These are phyloP conservation scores for Pemphigus obesinymphae DNA, from an alignment of 1,140 invertebrate genomes.

Conservation along the genomic window DNA sequence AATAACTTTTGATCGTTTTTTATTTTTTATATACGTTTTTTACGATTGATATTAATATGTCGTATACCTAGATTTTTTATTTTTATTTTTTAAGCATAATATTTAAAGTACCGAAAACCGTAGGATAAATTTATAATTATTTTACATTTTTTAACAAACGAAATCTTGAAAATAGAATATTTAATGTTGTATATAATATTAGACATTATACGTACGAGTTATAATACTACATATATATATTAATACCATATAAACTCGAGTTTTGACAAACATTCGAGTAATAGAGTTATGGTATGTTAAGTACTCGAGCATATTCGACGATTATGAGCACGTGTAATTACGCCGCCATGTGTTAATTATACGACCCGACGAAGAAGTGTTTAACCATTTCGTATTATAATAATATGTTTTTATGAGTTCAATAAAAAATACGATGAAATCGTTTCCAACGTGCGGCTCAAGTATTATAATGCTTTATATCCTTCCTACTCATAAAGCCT, in stretches of 20 bases:
- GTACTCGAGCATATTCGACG: neutral
- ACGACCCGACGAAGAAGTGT: neutral
- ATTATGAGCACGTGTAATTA: neutral
- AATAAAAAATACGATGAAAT: constrained; percentile 36
- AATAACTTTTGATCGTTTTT: too few relatives aligned
- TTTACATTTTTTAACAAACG: too few relatives aligned
- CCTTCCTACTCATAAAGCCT: constrained; percentile 32
- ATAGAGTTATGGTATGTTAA: neutral
- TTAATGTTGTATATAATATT: neutral
- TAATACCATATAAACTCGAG: neutral
- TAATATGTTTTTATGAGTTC: constrained; percentile 31
- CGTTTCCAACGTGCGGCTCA: constrained; percentile 15
- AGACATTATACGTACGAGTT: too few relatives aligned
- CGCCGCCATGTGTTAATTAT: constrained; percentile 27
- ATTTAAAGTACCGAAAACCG: too few relatives aligned
- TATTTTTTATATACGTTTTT: too few relatives aligned
- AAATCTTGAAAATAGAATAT: too few relatives aligned
- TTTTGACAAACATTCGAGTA: neutral
- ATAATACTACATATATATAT: too few relatives aligned
- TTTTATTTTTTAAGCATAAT: too few relatives aligned
- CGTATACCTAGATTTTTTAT: too few relatives aligned
- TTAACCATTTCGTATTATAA: constrained; percentile 13
- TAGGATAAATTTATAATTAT: too few relatives aligned
- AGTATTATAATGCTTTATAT: constrained; percentile 35
- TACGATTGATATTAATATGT: too few relatives aligned